Evolutionary conservation across 2,113 vertebrate species (phyloP), one percentile per base, ranked within the genome.

Genomic region (Mormoops blainvillei): DNA sequence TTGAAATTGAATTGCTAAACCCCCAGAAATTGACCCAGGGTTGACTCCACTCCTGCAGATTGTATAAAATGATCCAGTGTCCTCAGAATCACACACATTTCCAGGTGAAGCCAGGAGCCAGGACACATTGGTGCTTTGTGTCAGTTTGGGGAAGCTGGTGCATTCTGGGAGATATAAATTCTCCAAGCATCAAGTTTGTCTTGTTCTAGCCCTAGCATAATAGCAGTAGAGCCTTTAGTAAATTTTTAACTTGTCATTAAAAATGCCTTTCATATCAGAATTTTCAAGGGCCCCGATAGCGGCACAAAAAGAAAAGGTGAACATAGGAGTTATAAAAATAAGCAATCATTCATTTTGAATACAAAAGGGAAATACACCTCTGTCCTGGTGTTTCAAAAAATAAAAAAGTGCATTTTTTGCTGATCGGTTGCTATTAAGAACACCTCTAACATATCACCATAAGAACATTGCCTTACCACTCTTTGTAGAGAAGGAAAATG

Each of bases 231-330:
- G 31, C 1, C 67, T 43, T 98, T 89, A 88, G 87, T 56, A 86
- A 97, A 91, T 26, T 97, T 98, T 97, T 97, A 96, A 48, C 89
- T 96, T 97, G 94, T 91, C 96, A 65, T 97, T 98, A 95, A 96
- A 98, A 84, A 48, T 96, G 31, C 52, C 90, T 97, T 91, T 85
- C 82, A 28, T 78, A 43, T 63, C 84, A 82, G 91, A 83, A 58
- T 95, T 94, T 97, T 87, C 97, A 96, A 94, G 86, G 92, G 82
- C 93, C 94, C 68, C 36, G 71, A 95, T 94, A 96, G 74, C 58
- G 63, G 7, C 94, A 93, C 95, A 96, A 97, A 97, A 98, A 98
- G 78, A 94, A 97, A 97, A 91, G 63, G 81, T 93, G 96, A 97
- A 93, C 28, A 56, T 5, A 58, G 80, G 45, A 96, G 95, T 22